Evolutionary conservation across 1,140 invertebrate genomes (phyloP), one percentile per base, ranked within the genome.

Genomic region (Drosophila busckii): DNA sequence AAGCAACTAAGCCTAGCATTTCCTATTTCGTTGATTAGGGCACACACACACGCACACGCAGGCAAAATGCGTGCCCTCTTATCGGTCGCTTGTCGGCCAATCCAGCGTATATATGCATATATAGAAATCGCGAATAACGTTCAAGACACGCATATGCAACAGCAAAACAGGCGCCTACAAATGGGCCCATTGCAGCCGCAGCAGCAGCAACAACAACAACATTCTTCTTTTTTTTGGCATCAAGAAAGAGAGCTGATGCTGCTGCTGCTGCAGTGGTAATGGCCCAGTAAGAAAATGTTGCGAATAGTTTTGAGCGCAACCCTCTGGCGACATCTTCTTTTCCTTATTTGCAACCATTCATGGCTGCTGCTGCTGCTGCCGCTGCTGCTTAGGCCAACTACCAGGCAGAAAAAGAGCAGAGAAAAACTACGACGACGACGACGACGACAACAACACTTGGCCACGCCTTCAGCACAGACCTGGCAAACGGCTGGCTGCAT

Each of bases 261-360:
- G 38, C 50, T 8, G 26, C 9, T 31, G 41, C 41, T 22, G 42
- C 22, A 31, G 44, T 42, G 29, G 54, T 37, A 64, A 70, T 13
- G 17, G 35, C 66, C 70, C 70, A 69, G 70, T 76, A 75, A 75
- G 70, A 75, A 73, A 75, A 67, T 75, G 70, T 69, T 75, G 65
- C 65, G 25, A 70, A 66, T 66, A 76, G 70, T 76, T 69, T 55
- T 69, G 64, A 50, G 44, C 19, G 64, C 70, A 73, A 73, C 69
- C 69, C 69, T 38, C 59, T 63, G 48, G 35, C 45, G 19, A 45
- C 29, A 50, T 31, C 59, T 53, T 71, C 73, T 82, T 69, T 42
- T 50, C 54, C 60, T 58, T 64, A 50, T 64, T n/a, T 75, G 54
- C 35, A 46, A 50, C 54, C 62, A 62, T 67, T 70, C 62, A 66